Evolutionary conservation across 2,888 invertebrate genomes (phyloP).

Genomic region (Periphyllus acericola): DNA sequence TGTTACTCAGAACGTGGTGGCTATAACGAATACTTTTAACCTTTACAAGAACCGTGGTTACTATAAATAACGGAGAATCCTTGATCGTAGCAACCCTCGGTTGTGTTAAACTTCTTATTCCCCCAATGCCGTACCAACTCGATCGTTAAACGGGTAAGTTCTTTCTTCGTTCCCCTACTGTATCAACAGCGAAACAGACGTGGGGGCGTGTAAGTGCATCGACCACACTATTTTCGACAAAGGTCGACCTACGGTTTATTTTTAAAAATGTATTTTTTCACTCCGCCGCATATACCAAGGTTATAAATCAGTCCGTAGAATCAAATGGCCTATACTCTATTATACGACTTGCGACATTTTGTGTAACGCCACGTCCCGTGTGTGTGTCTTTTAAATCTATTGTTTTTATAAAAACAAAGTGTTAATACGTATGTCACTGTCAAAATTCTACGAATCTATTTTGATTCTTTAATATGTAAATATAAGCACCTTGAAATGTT

Average conservation of each 20-base stretch:
- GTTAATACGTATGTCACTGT: too few species aligned
- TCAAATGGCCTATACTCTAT: background rate
- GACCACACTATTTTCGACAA: slow-evolving; percentile 11
- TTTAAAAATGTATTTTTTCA: slow-evolving; percentile 2
- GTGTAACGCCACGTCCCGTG: background rate
- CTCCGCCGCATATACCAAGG: background rate
- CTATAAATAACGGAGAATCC: slow-evolving; percentile 36
- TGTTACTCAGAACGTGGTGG: background rate
- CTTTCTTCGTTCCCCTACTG: slow-evolving; percentile 30
- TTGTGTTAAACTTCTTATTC: background rate
- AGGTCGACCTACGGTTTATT: slow-evolving; percentile 31
- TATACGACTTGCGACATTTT: background rate
- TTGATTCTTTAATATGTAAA: too few species aligned
- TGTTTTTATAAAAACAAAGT: background rate
- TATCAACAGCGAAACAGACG: background rate
- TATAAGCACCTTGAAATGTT: too few species aligned
- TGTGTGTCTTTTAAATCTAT: background rate
- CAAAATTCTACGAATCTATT: too few species aligned
- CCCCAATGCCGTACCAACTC: background rate
- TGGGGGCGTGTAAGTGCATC: slow-evolving; percentile 18
- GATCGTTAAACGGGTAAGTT: slow-evolving; percentile 53
- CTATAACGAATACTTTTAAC: slow-evolving; percentile 17
- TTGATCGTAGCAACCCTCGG: slow-evolving; percentile 17
- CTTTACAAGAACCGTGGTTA: background rate
- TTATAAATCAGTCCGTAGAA: slow-evolving; percentile 8